Evolutionary conservation across 2,797 vertebrate genomes (phyloP), one percentile per base, ranked within the genome.

Genomic region (Oreonectes daqikongensis): DNA sequence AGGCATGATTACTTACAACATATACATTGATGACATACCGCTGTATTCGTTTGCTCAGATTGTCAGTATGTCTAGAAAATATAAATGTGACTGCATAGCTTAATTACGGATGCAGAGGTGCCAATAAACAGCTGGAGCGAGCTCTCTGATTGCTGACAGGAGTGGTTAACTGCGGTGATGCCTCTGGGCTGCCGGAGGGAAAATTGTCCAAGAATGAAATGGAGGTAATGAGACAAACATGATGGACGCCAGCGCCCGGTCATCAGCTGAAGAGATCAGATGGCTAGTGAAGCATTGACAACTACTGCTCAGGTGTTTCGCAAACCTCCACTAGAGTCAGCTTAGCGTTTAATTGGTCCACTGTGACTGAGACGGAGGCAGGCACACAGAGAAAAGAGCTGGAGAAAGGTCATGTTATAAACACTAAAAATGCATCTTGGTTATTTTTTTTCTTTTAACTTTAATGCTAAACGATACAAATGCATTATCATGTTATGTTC

Each of bases 131-230:
- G 93, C 92, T 88, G 85, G 64, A 79, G 88, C 90, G 59, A 90
- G 90, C 84, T 87, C 90, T 92, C 93, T 94, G 94, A 95, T 96
- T 95, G 94, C 96, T 96, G 94, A 87, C 85, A 89, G 87, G 91
- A 94, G 24, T 52, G 42, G 40, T 52, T 26, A 72, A 26, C 59
- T 61, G 38, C 8, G 30, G 66, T 73, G 75, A 94, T 88, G 93
- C 92, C 93, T 92, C 91, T 91, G 86, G 90, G 87, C 87, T 82
- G 92, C 94, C 93, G 91, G 89, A 94, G 93, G 95, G 95, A 93
- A 94, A 95, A 95, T 94, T 92, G 94, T 89, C 91, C 90, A 93
- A 93, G 94, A 95, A 94, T 94, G 92, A 96, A 96, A 95, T 93
- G 71, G 59, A 91, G 89, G 88, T 91, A 93, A 95, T 93, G 92